Base-by-base conservation (phyloP, 1,140 invertebrate genomes). In the Megalopta genalis region DNA sequence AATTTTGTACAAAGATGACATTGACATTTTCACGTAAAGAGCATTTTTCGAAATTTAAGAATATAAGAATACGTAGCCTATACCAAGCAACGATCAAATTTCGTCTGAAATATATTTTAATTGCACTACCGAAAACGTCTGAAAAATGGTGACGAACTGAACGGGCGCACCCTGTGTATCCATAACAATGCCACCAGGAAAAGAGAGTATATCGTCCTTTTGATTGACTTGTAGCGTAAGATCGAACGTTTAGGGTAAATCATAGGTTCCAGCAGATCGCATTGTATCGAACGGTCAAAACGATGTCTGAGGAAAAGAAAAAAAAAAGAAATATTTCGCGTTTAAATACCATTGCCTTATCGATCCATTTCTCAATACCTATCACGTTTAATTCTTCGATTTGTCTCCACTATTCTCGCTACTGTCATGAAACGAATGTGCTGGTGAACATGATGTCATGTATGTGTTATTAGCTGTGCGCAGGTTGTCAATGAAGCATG, bases 211-310 rank as follows among this genome's bases (percentile, higher is more conserved):
- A 2, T 54, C 6, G 6, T 54, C 21, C n/a, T n/a, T n/a, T 32
- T 32, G 16, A 37, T n/a, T 27, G 8, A 21, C 10, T n/a, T 12
- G 18, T 39, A 54, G 23, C 37, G 21, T 8, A 73, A 12, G 16
- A 25, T 77, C 65, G 54, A 76, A n/a, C 23, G 62, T 25, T 74
- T 25, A 74, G 71, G 67, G 16, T 1, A 81, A 78, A 85, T 82
- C 32, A 76, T 64, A 84, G 73, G 91, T 93, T 92, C 91, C 91
- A 93, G 91, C 91, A 92, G 92, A 91, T 92, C 91, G 88, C 88
- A 90, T 74, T 75, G 59, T 81, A 54, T 77, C 46, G 9, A 46
- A 12, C 73, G 62, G 72, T 52, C n/a, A n/a, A n/a, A n/a, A n/a
- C n/a, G n/a, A n/a, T n/a, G n/a, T n/a, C n/a, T n/a, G n/a, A n/a